phyloP scores from a whole-genome alignment of 2,888 invertebrate species.

The Rhingia rostrata region DNA sequence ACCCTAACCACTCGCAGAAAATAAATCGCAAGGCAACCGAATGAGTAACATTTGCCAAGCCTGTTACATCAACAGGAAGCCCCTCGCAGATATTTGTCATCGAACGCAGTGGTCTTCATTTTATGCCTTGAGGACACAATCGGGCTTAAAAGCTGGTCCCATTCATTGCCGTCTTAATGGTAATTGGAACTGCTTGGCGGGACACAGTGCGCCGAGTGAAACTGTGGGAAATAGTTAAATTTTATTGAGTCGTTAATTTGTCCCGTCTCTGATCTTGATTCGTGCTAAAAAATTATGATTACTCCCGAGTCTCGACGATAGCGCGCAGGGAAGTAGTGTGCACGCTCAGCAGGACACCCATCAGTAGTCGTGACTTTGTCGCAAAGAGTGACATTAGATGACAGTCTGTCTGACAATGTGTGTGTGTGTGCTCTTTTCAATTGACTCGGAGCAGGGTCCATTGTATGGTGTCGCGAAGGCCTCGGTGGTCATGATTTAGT shows the following conservation, averaged over 20 bases:
- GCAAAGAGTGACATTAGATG: conserved; percentile 61
- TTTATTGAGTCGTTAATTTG: conserved; percentile 71
- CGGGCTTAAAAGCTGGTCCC: not conserved
- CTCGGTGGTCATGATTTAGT: conserved; percentile 65
- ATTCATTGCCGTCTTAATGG: conserved; percentile 27
- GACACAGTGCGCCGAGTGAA: not conserved
- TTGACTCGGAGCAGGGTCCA: conserved; percentile 20
- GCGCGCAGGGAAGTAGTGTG: conserved; percentile 42
- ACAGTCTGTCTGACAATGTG: conserved; percentile 14
- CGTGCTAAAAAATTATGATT: conserved; percentile 54
- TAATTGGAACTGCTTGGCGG: conserved; percentile 27
- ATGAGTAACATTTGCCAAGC: conserved; percentile 10
- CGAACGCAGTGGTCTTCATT: conserved; percentile 4
- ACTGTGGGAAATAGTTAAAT: conserved; percentile 60
- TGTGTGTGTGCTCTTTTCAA: conserved; percentile 26
- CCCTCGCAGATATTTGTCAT: conserved; percentile 10
- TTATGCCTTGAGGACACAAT: conserved; percentile 15
- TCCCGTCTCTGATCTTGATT: conserved; percentile 63
- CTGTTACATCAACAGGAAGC: conserved; percentile 29
- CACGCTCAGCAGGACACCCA: conserved; percentile 55
- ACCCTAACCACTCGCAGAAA: not conserved
- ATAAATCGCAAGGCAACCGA: not conserved
- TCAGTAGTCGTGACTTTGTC: conserved; percentile 66
- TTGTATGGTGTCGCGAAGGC: conserved; percentile 44
- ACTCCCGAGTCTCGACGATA: conserved; percentile 18